These are phyloP conservation scores for Ectropis grisescens DNA, from an alignment of 1,140 invertebrate genomes.

Conservation along the genomic window DNA sequence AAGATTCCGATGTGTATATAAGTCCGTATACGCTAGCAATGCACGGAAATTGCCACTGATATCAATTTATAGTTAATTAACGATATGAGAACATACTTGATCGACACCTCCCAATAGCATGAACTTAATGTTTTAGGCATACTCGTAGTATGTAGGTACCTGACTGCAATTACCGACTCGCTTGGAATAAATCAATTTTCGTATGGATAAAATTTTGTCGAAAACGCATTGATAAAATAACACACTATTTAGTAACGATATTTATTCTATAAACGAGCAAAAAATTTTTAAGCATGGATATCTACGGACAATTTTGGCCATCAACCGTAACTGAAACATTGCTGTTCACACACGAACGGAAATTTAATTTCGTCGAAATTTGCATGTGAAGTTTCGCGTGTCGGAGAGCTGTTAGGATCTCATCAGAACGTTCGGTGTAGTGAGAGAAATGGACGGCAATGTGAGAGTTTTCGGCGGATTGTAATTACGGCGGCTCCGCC, in stretches of 20 bases:
- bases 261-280: conserved; percentile 21
- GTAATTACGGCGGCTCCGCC: conserved; percentile 44
- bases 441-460: too few species aligned
- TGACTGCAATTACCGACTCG: neutral
- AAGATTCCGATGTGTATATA: neutral
- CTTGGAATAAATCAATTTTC: too few species aligned
- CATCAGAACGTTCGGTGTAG: conserved; percentile 48
- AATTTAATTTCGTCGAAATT: conserved; percentile 10
- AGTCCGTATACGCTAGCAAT: neutral
- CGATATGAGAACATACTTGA: neutral
- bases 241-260: conserved; percentile 4
- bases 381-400: conserved; percentile 45
- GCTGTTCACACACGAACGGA: conserved; percentile 55
- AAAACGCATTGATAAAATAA: neutral
- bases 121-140: neutral
- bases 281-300: conserved; percentile 22
- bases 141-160: too few species aligned
- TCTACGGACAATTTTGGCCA: conserved; percentile 38
- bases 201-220: neutral
- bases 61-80: neutral
- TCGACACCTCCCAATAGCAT: neutral
- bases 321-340: conserved; percentile 36
- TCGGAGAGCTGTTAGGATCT: conserved; percentile 44
- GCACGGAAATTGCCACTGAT: neutral
- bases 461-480: conserved; percentile 27